phyloP scores from a whole-genome alignment of 2,113 vertebrate species.

The Ceyx melanurus region DNA sequence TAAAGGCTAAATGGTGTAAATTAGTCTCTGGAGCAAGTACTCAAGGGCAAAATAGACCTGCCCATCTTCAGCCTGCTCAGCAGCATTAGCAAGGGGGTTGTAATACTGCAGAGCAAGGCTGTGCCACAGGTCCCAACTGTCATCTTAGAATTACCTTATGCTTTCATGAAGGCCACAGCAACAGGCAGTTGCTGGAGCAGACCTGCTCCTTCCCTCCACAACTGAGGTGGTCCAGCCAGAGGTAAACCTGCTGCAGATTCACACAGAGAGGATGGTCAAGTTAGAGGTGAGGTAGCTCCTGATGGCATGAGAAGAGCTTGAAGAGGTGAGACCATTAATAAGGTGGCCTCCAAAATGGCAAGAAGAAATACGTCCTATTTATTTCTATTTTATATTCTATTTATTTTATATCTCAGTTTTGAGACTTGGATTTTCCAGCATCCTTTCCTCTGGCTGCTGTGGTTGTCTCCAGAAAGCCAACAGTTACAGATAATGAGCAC shows the following conservation, averaged over 20 bases:
- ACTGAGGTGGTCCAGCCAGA: background rate
- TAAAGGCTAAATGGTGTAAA: background rate
- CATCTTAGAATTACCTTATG: background rate
- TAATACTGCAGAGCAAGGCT: background rate
- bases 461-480: background rate
- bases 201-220: background rate
- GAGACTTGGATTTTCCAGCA: background rate
- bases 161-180: background rate
- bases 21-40: background rate
- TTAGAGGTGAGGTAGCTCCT: background rate
- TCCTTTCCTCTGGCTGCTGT: background rate
- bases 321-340: background rate
- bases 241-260: background rate
- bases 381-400: too few species aligned
- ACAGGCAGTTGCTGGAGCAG: background rate
- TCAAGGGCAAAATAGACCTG: background rate
- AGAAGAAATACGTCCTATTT: background rate
- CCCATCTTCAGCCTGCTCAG: background rate
- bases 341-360: background rate
- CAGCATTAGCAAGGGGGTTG: background rate
- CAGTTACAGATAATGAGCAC: background rate
- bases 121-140: background rate
- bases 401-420: background rate
- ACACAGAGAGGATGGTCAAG: background rate
- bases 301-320: background rate